Percentiles rank a stretch among this genome's conserved stretches.
Conservation (phyloP, 2,888 invertebrate genomes). For the Parascotia fuliginaria region DNA sequence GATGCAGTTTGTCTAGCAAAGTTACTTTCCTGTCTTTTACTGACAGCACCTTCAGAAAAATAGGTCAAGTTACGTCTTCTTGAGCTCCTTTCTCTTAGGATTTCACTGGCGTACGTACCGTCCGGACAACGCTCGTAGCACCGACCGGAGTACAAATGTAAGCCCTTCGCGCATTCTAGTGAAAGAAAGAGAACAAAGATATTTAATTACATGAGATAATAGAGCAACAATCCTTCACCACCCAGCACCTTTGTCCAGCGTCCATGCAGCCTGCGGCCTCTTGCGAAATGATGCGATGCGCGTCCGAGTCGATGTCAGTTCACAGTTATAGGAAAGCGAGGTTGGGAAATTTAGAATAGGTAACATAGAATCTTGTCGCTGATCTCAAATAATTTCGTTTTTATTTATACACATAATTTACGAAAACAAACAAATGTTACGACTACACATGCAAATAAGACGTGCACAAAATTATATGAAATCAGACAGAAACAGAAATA, state of each 20-base stretch:
- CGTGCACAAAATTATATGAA: slow-evolving; percentile 83
- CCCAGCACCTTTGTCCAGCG: slow-evolving; percentile 73
- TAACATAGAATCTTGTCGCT: slow-evolving; percentile 80
- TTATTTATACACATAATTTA: slow-evolving; percentile 25
- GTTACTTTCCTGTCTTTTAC: slow-evolving; percentile 63
- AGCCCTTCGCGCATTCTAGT: slow-evolving; percentile 88
- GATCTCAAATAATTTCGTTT: slow-evolving; percentile 82
- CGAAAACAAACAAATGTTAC: slow-evolving; percentile 43
- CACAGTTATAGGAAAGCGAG: slow-evolving; percentile 54
- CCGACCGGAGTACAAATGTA: slow-evolving; percentile 86
- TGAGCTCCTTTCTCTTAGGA: slow-evolving; percentile 67
- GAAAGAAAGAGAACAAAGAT: slow-evolving; percentile 76
- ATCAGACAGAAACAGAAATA: slow-evolving; percentile 62
- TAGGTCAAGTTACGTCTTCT: slow-evolving; percentile 75
- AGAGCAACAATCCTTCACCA: slow-evolving; percentile 70
- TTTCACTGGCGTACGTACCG: slow-evolving; percentile 77
- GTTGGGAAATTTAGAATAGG: slow-evolving; percentile 56
- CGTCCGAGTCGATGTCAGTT: slow-evolving; percentile 63
- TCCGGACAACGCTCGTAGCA: slow-evolving; percentile 87
- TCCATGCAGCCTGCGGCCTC: slow-evolving; percentile 78
- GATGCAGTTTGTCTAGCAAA: slow-evolving; percentile 47
- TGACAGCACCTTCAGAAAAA: slow-evolving; percentile 58
- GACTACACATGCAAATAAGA: slow-evolving; percentile 43
- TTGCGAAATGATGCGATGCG: slow-evolving; percentile 71
- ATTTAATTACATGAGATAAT: slow-evolving; percentile 65